These are phyloP conservation scores for Centrocercus urophasianus DNA, from an alignment of 2,113 vertebrate genomes.

Conservation along the genomic window DNA sequence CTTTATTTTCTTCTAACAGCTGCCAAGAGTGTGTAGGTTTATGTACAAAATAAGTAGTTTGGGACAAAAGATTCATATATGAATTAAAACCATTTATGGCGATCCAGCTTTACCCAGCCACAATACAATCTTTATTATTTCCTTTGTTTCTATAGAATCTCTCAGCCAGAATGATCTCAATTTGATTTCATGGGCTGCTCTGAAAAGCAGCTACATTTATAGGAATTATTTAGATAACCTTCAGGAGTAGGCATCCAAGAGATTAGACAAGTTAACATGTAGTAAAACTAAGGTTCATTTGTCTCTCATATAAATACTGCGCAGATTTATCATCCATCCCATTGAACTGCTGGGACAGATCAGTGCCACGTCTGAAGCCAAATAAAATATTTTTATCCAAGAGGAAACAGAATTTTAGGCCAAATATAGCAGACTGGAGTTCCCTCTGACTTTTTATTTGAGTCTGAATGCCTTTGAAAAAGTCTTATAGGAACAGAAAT, in stretches of 20 bases:
- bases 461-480: conserved; percentile 15
- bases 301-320: conserved; percentile 17
- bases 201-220: conserved; percentile 38
- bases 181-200: conserved; percentile 49
- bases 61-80: conserved; percentile 42
- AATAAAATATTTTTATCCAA: conserved; percentile 20
- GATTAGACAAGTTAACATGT: not conserved
- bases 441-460: conserved; percentile 7
- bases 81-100: conserved; percentile 51
- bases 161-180: conserved; percentile 33
- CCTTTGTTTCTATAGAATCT: not conserved
- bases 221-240: conserved; percentile 37
- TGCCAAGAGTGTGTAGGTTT: conserved; percentile 46
- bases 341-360: conserved; percentile 3
- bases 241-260: conserved; percentile 28
- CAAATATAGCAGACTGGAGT: not conserved
- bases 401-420: conserved; percentile 39
- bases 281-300: conserved; percentile 35
- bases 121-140: conserved; percentile 10
- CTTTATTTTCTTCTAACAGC: conserved; percentile 68
- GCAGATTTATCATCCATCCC: conserved; percentile 39
- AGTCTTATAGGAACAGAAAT: conserved; percentile 6
- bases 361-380: not conserved
- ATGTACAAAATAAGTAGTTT: conserved; percentile 60
- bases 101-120: conserved; percentile 25